Evolutionary conservation across 2,797 vertebrate species (phyloP), one percentile per base, ranked within the genome.

Genomic region (Poecile montanus): DNA sequence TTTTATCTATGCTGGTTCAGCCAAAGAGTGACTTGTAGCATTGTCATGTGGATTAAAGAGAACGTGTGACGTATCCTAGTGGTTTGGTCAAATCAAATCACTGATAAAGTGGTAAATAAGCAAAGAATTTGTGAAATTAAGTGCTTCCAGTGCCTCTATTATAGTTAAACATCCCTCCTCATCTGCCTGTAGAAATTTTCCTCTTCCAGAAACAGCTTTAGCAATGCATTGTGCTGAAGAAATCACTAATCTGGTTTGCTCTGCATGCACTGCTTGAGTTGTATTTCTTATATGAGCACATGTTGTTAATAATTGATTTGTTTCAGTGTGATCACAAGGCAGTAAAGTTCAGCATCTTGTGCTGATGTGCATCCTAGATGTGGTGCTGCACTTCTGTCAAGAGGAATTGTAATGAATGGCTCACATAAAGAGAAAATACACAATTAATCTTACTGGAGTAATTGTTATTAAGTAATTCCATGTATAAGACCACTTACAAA

Each of bases 291-390:
- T 71, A 62, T 51, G 65, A 66, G 51, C 10, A 9, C 22, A 26
- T 45, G 62, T 85, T 78, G 85, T 83, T 94, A 96, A 57, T 77
- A 84, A 51, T 62, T 80, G 88, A 57, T 96, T 86, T 67, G 85
- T 84, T 96, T 87, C 72, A 84, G 83, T 3, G 23, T 71, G 88
- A 86, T 91, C 36, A 57, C 93, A 23, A 68, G n/a, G 90, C 86
- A 95, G 84, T 67, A 48, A 77, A 61, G 22, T 85, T 88, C 60
- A 50, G 36, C 60, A 66, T 20, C 48, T 44, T 56, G 30, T 72
- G 36, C 88, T 75, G 54, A 2, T 9, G 17, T 40, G 50, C 60
- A 74, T 91, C 47, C 19, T 54, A 54, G 66, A 78, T 62, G 48
- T 29, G 38, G 51, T 58, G 56, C 77, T 68, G 79, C 19, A 5